Percentiles rank a stretch among this genome's conserved stretches.
These are phyloP conservation scores for Achlya flavicornis DNA, from an alignment of 2,888 invertebrate species.

Conservation along the genomic window DNA sequence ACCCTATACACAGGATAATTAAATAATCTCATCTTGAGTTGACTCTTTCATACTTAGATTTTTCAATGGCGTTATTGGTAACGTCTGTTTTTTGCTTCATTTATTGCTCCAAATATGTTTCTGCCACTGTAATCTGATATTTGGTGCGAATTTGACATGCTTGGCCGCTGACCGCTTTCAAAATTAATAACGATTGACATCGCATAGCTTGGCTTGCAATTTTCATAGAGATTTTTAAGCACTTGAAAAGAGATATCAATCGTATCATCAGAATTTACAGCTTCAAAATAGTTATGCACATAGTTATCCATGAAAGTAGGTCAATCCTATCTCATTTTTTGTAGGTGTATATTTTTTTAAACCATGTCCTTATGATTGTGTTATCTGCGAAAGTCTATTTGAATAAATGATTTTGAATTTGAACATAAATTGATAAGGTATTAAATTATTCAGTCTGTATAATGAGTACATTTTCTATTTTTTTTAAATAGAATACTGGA, in stretches of 20 bases:
- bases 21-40: background rate
- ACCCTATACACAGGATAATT: background rate
- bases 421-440: background rate
- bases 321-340: background rate
- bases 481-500: background rate
- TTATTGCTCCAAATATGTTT: slow-evolving; percentile 46
- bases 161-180: slow-evolving; percentile 35
- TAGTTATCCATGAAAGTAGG: background rate
- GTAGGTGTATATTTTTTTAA: background rate
- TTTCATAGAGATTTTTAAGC: slow-evolving; percentile 8
- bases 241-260: background rate
- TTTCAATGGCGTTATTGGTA: background rate
- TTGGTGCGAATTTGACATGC: slow-evolving; percentile 9
- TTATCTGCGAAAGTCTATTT: background rate
- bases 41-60: background rate
- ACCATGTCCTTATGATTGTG: background rate
- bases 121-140: slow-evolving; percentile 38
- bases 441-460: background rate
- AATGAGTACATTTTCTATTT: background rate
- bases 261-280: background rate
- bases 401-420: no score
- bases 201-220: slow-evolving; percentile 66
- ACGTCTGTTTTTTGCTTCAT: slow-evolving; percentile 9
- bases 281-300: background rate
- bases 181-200: slow-evolving; percentile 49